Evolutionary conservation across 1,140 invertebrate genomes (phyloP), one percentile per base, ranked within the genome.

Genomic region (Philotrypesis tridentata): DNA sequence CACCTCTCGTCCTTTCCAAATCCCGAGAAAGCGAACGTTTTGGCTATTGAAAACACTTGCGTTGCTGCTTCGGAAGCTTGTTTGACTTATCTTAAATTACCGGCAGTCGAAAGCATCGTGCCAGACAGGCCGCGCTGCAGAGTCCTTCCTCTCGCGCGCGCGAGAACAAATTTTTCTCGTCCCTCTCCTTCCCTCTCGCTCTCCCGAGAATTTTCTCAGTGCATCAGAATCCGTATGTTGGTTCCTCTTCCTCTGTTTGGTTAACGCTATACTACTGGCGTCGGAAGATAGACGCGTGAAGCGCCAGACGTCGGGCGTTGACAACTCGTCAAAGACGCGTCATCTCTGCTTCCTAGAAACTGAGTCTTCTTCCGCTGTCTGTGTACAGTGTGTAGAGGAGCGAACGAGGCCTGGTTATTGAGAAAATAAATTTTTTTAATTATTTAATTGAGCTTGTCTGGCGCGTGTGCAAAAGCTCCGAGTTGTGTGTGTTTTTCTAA

Each of bases 211-310:
- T 9, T 27, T 48, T 67, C 25, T 37, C 37, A 27, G 2, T 9
- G 31, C n/a, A 21, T n/a, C 17, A 55, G 29, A 43, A 29, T 70
- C n/a, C 68, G 48, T n/a, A 29, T 17, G 21, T n/a, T 9, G 43
- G 61, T 72, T 72, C n/a, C n/a, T n/a, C 73, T 82, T 82, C 80
- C 80, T 82, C 74, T 82, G 80, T 82, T 82, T 82, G 70, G 31
- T 67, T 55, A 71, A 27, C 37, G 33, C 75, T 55, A n/a, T n/a
- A 61, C 37, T 48, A 21, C 33, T 67, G 70, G 40, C 60, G 55
- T 25, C 31, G 67, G 25, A 68, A 37, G 70, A 43, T 55, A 55
- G 37, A 68, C 43, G 29, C 55, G 23, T 29, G 31, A 48, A 77
- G 68, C 68, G 40, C 55, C 75, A 78, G 74, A 73, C 80, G 75